Percentiles rank a stretch among this genome's conserved stretches.
Conservation (phyloP, 2,888 invertebrate species). For the Lysandra coridon region DNA sequence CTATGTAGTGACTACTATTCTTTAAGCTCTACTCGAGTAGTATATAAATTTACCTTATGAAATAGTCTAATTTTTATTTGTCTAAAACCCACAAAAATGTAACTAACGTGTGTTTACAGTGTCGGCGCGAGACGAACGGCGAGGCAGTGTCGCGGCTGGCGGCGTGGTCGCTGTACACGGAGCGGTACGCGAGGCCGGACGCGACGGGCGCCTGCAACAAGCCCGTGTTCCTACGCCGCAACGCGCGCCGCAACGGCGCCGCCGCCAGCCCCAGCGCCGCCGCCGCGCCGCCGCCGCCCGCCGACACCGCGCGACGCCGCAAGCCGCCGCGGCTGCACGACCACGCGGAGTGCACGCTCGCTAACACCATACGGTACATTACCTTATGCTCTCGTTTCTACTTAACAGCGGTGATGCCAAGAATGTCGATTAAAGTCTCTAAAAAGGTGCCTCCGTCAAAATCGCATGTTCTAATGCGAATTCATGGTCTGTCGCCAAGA, state of each 20-base stretch:
- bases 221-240: conserved; percentile 61
- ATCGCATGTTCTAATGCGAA: too few relatives aligned
- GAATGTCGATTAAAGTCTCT: too few relatives aligned
- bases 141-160: conserved; percentile 53
- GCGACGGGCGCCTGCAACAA: conserved; percentile 48
- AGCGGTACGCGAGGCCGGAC: conserved; percentile 53
- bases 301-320: conserved; percentile 46
- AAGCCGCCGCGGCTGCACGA: conserved; percentile 59
- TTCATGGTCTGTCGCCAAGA: too few relatives aligned
- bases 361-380: conserved; percentile 41
- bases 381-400: not conserved
- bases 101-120: conserved; percentile 38
- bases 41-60: too few relatives aligned
- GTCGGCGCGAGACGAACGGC: conserved; percentile 48
- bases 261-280: conserved; percentile 34
- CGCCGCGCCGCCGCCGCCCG: conserved; percentile 37
- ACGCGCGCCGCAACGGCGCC: conserved; percentile 49
- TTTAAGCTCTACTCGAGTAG: too few relatives aligned
- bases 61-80: too few relatives aligned
- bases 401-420: too few relatives aligned
- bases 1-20: too few relatives aligned
- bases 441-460: too few relatives aligned
- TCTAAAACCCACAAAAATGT: too few relatives aligned
- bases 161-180: conserved; percentile 62
- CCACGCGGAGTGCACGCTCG: conserved; percentile 52